Percentiles rank a stretch among this genome's conserved stretches.
These are phyloP conservation scores for Corvus moneduloides DNA, from an alignment of 2,113 vertebrate genomes.

Conservation along the genomic window DNA sequence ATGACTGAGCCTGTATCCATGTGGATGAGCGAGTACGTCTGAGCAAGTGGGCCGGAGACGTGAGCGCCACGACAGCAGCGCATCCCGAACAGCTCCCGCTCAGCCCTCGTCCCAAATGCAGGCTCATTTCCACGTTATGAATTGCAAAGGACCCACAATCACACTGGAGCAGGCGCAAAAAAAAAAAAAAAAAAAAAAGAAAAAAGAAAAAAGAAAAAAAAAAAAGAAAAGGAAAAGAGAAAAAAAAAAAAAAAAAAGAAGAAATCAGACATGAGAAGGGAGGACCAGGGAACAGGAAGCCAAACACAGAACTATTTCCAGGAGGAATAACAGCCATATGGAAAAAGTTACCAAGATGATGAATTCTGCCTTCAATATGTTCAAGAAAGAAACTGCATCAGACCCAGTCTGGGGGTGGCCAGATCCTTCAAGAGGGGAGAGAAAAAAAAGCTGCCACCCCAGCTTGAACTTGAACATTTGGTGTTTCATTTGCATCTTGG, in stretches of 20 bases:
- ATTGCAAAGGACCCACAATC: constrained; percentile 11
- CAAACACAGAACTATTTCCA: constrained; percentile 57
- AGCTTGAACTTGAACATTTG: constrained; percentile 67
- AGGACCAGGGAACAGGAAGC: constrained; percentile 47
- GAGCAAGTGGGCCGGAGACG: neutral
- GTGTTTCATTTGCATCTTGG: constrained; percentile 65
- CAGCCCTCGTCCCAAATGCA: neutral
- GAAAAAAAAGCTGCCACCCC: constrained; percentile 41
- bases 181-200: neutral
- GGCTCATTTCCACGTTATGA: neutral
- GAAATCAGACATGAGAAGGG: neutral
- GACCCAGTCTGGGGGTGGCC: constrained; percentile 60
- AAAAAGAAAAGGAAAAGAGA: neutral
- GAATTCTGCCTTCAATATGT: constrained; percentile 67
- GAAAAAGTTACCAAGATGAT: constrained; percentile 65
- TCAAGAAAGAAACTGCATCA: constrained; percentile 56
- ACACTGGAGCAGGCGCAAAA: neutral
- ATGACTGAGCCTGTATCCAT: neutral
- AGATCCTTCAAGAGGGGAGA: neutral
- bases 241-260: no score
- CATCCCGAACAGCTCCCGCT: neutral
- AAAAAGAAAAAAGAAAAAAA: neutral
- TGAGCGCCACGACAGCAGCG: neutral
- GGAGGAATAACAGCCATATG: constrained; percentile 61
- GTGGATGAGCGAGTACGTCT: neutral